Base-by-base conservation (phyloP, 2,888 invertebrate species). In the Alsophila aescularia region DNA sequence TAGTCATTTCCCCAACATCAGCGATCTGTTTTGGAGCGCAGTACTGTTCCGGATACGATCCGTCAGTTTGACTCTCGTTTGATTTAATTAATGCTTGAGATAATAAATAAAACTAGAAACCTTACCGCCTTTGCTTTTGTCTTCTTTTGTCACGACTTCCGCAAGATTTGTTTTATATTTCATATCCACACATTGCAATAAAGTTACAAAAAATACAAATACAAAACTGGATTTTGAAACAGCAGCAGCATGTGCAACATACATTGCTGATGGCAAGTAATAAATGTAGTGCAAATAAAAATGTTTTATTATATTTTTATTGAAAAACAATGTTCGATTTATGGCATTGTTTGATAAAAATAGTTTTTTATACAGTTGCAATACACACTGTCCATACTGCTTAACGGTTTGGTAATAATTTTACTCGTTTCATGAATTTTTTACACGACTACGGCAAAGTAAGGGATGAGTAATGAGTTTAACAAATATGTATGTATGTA, bases 251-350 rank as follows among this genome's bases (percentile, higher is more conserved):
- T 60, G 43, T 54, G 44, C 52, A 62, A 66, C 52, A 57, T 58
- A 55, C 64, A 69, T 70, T 62, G 58, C 37, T 34, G 47, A 60
- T 51, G 18, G 52, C 52, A 55, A 47, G 62, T 60, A 66, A 73
- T 76, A 75, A 72, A 75, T 64, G 62, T 65, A 44, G 48, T 56
- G 52, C 51, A 49, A 55, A 68, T 67, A 72, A 69, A 71, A 64
- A 52, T 57, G 52, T 60, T 67, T 69, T 62, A 72, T 66, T 49
- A 42, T 36, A 48, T 60, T 69, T 70, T 74, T 69, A 75, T 74
- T 71, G 69, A 63, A 64, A 64, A 61, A 52, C 57, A 64, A 58
- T 61, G 55, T 57, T 51, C 43, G 41, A 40, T 56, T 51, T 52
- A 32, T 44, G 39, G 52, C 16, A 54, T 56, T 50, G 49, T 44